A percentile compares a stretch with the other conserved stretches of the same genome.
Conservation (phyloP, 2,113 vertebrate genomes). For the Noturus placidus region DNA sequence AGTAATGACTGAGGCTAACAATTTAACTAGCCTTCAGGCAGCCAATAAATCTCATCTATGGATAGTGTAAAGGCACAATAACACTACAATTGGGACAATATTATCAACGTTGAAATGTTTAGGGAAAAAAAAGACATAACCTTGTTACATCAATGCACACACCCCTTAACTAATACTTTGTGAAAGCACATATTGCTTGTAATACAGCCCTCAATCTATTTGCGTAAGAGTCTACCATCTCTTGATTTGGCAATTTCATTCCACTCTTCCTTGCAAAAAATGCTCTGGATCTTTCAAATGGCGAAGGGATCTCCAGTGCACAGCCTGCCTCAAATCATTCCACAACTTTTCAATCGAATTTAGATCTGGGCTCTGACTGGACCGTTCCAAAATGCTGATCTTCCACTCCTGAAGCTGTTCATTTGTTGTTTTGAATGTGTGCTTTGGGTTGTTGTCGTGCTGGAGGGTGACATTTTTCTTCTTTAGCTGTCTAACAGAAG, state of each 20-base stretch:
- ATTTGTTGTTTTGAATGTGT: not conserved
- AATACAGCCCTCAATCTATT: not conserved
- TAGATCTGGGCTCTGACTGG: not conserved
- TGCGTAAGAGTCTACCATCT: not conserved
- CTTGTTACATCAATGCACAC: not conserved
- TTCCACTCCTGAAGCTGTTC: not conserved
- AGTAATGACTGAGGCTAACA: constrained; percentile 22
- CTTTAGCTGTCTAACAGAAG: not conserved
- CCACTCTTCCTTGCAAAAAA: not conserved
- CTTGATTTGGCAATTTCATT: not conserved
- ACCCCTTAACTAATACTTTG: not conserved
- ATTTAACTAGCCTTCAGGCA: constrained; percentile 28
- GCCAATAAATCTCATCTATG: constrained; percentile 27
- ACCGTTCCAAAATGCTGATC: not conserved
- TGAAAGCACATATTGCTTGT: not conserved
- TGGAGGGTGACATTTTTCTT: not conserved
- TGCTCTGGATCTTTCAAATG: not conserved
- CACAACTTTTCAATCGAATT: not conserved
- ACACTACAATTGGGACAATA: not conserved
- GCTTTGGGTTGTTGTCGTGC: not conserved
- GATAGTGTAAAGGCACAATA: not conserved
- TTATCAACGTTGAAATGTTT: not conserved
- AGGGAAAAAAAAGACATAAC: not conserved
- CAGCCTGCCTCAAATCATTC: not conserved
- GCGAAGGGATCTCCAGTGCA: not conserved